These are phyloP conservation scores for Lasioglossum malachurum DNA, from an alignment of 2,888 invertebrate species.

Conservation along the genomic window DNA sequence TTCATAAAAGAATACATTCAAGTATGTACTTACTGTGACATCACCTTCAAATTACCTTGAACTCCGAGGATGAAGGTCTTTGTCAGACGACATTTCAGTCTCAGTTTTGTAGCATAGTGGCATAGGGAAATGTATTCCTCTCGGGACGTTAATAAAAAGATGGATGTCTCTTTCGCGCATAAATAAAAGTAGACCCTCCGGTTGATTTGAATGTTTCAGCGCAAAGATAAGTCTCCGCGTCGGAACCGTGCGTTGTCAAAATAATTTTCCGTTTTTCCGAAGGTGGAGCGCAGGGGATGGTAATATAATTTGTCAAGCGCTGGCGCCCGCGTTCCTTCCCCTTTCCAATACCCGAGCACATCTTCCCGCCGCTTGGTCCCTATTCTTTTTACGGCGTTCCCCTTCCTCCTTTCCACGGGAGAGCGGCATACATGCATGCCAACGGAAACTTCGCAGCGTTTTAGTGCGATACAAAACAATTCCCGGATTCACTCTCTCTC, in stretches of 20 bases:
- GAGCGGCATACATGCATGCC: slow-evolving; percentile 49
- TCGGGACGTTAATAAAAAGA: not conserved
- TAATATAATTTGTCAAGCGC: slow-evolving; percentile 53
- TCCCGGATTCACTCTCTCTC: slow-evolving; percentile 37
- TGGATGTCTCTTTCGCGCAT: not conserved
- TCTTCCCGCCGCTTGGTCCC: slow-evolving; percentile 21
- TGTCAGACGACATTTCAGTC: no score
- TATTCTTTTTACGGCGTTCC: slow-evolving; percentile 37
- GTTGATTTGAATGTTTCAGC: not conserved
- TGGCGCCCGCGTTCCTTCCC: slow-evolving; percentile 41
- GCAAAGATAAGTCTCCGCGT: not conserved
- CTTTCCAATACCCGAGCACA: slow-evolving; percentile 37
- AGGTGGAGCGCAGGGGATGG: slow-evolving; percentile 18
- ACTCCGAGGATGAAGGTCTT: no score
- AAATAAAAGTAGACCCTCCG: not conserved
- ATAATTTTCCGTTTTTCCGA: slow-evolving; percentile 17
- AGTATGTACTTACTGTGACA: no score
- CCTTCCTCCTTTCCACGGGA: slow-evolving; percentile 8
- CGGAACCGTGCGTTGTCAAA: slow-evolving; percentile 8
- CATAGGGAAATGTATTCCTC: not conserved
- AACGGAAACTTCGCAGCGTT: slow-evolving; percentile 60
- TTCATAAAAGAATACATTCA: no score
- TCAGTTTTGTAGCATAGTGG: not conserved
- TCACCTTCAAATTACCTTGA: no score
- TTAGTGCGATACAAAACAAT: slow-evolving; percentile 64